Evolutionary conservation across 2,888 invertebrate species (phyloP).

Genomic region (Drosophila falleni): DNA sequence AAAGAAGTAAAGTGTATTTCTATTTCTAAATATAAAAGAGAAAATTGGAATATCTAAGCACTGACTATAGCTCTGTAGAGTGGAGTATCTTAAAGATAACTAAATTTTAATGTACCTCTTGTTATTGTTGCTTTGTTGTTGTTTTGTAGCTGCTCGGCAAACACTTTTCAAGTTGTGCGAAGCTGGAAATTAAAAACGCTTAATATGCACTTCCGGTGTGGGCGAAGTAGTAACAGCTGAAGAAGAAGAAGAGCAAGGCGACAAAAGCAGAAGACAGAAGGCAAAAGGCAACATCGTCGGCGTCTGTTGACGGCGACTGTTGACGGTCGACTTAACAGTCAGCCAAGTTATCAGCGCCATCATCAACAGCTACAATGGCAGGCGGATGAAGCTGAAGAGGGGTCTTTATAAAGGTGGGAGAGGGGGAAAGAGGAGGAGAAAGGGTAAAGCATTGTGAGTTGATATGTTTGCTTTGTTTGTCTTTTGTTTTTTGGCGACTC

Average conservation of each 20-base stretch:
- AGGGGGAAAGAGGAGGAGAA: background rate
- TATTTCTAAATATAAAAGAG: too few relatives aligned
- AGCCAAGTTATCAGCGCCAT: constrained; percentile 62
- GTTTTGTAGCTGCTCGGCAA: constrained; percentile 38
- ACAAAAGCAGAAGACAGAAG: constrained; percentile 28
- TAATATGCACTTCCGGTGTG: constrained; percentile 73
- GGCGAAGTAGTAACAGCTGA: constrained; percentile 13
- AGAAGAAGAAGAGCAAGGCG: constrained; percentile 7
- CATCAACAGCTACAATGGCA: constrained; percentile 39
- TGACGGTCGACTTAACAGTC: constrained; percentile 33
- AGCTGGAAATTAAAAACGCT: constrained; percentile 76
- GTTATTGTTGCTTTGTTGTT: constrained; percentile 24
- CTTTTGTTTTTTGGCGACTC: constrained; percentile 62
- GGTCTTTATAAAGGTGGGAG: background rate
- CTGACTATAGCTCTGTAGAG: too few relatives aligned
- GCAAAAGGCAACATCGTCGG: constrained; percentile 8
- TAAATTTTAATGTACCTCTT: constrained; percentile 12
- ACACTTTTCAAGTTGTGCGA: constrained; percentile 61
- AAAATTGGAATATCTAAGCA: too few relatives aligned
- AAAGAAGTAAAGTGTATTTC: too few relatives aligned
- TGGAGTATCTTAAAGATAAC: background rate
- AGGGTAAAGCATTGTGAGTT: constrained; percentile 58
- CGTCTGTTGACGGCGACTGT: background rate
- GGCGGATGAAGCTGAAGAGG: background rate
- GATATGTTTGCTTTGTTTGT: constrained; percentile 76